phyloP scores from a whole-genome alignment of 2,888 invertebrate genomes.

The Nephrotoma guestfalica region DNA sequence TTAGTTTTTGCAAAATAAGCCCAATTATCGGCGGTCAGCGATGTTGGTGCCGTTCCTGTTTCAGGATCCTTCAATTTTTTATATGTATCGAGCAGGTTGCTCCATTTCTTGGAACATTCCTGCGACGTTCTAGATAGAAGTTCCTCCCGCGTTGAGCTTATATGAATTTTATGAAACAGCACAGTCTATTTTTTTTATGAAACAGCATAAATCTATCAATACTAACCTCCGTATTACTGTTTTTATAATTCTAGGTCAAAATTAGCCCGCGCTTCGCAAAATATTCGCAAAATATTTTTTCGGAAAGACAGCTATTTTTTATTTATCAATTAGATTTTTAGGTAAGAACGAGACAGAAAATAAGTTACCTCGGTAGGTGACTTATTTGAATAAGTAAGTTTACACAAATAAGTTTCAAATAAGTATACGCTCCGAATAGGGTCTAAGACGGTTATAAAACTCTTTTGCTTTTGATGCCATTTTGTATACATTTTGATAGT shows the following conservation, averaged over 20 bases:
- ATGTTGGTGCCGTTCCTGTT: neutral
- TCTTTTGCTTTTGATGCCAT: no score
- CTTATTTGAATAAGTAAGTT: no score
- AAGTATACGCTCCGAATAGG: no score
- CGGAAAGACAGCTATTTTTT: no score
- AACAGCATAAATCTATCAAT: neutral
- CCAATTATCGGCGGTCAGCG: neutral
- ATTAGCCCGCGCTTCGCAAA: neutral
- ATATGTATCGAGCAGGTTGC: neutral
- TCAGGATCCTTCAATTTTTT: neutral
- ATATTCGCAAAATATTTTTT: no score
- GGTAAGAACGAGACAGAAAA: no score
- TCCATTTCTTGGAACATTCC: neutral
- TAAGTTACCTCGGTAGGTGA: no score
- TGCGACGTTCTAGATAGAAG: neutral
- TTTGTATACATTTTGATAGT: no score
- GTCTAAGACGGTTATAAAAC: no score
- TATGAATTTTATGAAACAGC: neutral
- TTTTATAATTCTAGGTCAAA: neutral
- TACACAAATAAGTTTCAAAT: no score
- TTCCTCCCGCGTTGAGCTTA: neutral
- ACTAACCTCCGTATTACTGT: neutral
- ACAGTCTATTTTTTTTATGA: neutral
- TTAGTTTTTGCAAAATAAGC: neutral
- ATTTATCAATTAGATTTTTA: no score